Evolutionary conservation across 2,113 vertebrate species (phyloP).

Genomic region (Lasiurus cinereus): DNA sequence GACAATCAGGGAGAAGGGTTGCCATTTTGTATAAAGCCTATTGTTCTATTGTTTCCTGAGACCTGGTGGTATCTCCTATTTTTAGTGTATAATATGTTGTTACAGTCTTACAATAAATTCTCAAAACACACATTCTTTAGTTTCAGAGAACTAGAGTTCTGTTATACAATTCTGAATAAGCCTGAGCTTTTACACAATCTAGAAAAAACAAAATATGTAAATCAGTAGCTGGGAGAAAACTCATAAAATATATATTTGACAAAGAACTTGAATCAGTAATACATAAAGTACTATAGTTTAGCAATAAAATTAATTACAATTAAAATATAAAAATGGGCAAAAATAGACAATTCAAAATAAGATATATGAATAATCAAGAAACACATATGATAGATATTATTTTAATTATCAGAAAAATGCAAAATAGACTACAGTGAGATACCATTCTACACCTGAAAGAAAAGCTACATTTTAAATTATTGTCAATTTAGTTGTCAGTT

Average conservation of each 20-base stretch:
- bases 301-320: neutral
- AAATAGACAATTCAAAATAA: neutral
- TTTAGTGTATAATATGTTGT: neutral
- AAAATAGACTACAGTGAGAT: conserved; percentile 15
- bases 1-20: neutral
- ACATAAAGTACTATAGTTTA: neutral
- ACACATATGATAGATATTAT: neutral
- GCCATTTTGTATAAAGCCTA: neutral
- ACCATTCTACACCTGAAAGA: neutral
- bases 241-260: conserved; percentile 14
- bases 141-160: conserved; percentile 9
- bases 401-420: neutral
- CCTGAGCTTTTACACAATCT: neutral
- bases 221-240: neutral
- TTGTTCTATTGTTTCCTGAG: neutral
- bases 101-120: neutral
- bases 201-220: neutral
- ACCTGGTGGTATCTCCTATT: neutral
- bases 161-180: neutral
- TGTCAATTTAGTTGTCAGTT: neutral
- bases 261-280: neutral
- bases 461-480: conserved; percentile 23
- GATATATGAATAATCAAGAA: neutral
- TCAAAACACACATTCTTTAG: neutral
- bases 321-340: neutral